These are phyloP conservation scores for Drosophila anomalata DNA, from an alignment of 2,888 invertebrate genomes.

Conservation along the genomic window DNA sequence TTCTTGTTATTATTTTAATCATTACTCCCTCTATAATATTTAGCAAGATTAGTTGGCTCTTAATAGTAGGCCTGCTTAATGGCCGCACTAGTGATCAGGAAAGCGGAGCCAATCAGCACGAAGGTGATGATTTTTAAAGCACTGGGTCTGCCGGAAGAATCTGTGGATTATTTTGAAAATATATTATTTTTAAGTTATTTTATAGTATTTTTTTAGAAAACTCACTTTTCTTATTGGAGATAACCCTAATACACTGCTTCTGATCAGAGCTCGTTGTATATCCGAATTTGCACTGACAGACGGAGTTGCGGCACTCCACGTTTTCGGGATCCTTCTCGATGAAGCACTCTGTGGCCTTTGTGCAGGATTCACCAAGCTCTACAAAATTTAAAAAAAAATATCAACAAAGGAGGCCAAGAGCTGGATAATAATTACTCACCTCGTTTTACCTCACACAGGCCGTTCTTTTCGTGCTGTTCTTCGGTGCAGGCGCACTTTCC, in stretches of 20 bases:
- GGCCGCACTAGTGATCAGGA: constrained; percentile 83
- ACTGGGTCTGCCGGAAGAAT: constrained; percentile 84
- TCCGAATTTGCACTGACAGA: constrained; percentile 82
- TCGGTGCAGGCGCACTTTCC: constrained; percentile 80
- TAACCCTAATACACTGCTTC: constrained; percentile 77
- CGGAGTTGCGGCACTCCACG: constrained; percentile 82
- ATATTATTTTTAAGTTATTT: not conserved
- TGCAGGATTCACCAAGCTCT: constrained; percentile 80
- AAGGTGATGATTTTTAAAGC: constrained; percentile 84
- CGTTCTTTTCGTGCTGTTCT: constrained; percentile 79
- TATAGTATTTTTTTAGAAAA: not conserved
- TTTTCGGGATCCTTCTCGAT: constrained; percentile 79
- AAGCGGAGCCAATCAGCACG: constrained; percentile 82
- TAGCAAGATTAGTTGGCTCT: constrained; percentile 7
- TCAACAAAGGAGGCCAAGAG: not conserved
- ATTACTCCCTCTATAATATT: not conserved
- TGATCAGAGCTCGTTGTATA: constrained; percentile 71
- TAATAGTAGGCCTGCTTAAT: constrained; percentile 82
- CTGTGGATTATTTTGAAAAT: constrained; percentile 59
- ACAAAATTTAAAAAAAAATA: too few relatives aligned
- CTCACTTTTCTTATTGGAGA: constrained; percentile 82
- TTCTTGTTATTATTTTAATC: not conserved
- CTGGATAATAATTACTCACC: constrained; percentile 50
- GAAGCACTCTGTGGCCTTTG: constrained; percentile 80
- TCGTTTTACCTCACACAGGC: constrained; percentile 78